Base-by-base conservation (phyloP, 2,888 invertebrate genomes). In the Aleiodes leptofemur region DNA sequence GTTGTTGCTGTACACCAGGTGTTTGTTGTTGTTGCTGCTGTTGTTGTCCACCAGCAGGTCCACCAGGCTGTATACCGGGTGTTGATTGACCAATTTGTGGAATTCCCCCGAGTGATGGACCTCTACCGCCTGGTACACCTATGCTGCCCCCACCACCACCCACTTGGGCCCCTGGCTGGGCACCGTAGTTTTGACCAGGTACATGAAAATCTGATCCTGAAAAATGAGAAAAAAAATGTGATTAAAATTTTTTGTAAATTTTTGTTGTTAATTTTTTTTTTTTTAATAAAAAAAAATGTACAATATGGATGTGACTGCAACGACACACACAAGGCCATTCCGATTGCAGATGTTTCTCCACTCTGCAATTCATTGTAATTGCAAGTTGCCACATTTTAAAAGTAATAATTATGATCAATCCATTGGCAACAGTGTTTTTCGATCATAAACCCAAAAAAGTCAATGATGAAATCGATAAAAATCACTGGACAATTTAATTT, bases 111-210 rank as follows among this genome's bases (percentile, higher is more conserved):
- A 88, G 82, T 69, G 85, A 82, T 72, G 85, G 86, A 76, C 87
- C 87, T 83, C 89, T 86, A 55, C 85, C 86, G 55, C 88, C 86
- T 38, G 86, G 85, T 78, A 88, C 86, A 80, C 87, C 88, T 83
- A 88, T 84, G 77, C 83, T 86, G 80, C 83, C 85, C 79, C 87
- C 88, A 74, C 87, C 88, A 76, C 87, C 88, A 64, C 87, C 89
- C 84, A 88, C 88, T 83, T 88, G 89, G 83, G 86, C 86, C 79
- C 88, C 88, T 84, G 86, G 86, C 83, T 89, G 89, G 85, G 86
- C 86, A 78, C 86, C 86, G 86, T 87, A 89, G 82, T 85, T 89
- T 82, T 86, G 87, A 82, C 86, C 86, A 79, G 87, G 84, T 82
- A 88, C 88, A 86, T 89, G 89, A 86, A 87, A 89, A 73, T 89